Conservation (phyloP, 2,113 vertebrate species). For the Cyanoramphus novaezelandiae region DNA sequence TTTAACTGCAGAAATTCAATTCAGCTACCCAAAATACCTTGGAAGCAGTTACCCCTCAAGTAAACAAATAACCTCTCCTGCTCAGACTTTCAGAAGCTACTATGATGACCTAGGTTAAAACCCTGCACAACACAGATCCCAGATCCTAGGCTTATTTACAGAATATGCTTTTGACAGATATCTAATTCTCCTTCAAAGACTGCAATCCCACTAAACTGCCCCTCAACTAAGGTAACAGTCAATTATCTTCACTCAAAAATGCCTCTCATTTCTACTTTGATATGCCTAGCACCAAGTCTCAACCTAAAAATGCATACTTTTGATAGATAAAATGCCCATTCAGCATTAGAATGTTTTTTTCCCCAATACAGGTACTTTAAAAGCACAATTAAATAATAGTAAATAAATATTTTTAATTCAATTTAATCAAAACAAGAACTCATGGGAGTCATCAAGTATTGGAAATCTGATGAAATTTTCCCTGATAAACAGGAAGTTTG, state of each 20-base stretch:
- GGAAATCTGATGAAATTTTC: background rate
- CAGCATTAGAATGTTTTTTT: background rate
- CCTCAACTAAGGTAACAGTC: background rate
- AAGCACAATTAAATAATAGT: background rate
- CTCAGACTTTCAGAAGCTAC: background rate
- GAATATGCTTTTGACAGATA: background rate
- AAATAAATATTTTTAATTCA: background rate
- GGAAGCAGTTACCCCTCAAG: background rate
- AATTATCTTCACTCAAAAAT: background rate
- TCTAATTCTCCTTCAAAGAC: background rate
- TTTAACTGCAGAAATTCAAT: background rate
- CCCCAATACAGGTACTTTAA: background rate
- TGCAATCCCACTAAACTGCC: background rate
- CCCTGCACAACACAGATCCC: background rate
- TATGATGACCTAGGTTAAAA: background rate
- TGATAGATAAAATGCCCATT: background rate
- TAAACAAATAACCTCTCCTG: background rate
- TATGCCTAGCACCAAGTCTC: background rate
- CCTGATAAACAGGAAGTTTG: background rate
- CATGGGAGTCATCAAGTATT: background rate
- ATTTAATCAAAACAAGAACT: conserved; percentile 10
- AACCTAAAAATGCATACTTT: background rate
- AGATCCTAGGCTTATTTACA: background rate
- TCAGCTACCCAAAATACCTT: background rate
- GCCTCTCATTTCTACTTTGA: background rate